Evolutionary conservation across 2,797 vertebrate genomes (phyloP).

Genomic region (Eremophila alpestris): DNA sequence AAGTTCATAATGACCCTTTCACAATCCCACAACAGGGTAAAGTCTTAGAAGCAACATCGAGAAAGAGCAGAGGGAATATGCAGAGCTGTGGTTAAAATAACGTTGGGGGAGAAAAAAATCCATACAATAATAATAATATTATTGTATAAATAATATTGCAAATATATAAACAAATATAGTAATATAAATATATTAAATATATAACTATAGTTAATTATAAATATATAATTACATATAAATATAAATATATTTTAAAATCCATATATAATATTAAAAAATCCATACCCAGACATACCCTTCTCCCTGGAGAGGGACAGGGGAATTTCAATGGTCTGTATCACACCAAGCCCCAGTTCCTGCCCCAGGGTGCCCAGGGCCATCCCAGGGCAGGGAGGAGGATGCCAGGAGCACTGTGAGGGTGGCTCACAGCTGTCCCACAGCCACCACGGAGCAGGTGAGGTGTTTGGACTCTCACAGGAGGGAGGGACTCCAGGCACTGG

Average conservation of each 20-base stretch:
- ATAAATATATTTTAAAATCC: too few relatives aligned
- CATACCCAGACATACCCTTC: too few relatives aligned
- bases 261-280: too few relatives aligned
- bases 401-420: fast-evolving
- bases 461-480: neutral
- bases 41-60: neutral
- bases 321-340: too few relatives aligned
- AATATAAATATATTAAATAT: too few relatives aligned
- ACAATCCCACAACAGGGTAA: neutral
- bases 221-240: too few relatives aligned
- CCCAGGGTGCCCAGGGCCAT: too few relatives aligned
- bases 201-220: too few relatives aligned
- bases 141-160: too few relatives aligned
- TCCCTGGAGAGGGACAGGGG: too few relatives aligned
- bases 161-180: too few relatives aligned
- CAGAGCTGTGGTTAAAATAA: neutral
- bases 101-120: neutral
- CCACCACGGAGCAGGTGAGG: fast-evolving
- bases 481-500: fast-evolving
- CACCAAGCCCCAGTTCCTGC: too few relatives aligned
- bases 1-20: neutral
- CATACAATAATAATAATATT: neutral
- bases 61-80: neutral
- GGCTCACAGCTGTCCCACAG: fast-evolving
- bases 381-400: neutral